Evolutionary conservation across 2,113 vertebrate species (phyloP).

Genomic region (Bagarius yarrelli): DNA sequence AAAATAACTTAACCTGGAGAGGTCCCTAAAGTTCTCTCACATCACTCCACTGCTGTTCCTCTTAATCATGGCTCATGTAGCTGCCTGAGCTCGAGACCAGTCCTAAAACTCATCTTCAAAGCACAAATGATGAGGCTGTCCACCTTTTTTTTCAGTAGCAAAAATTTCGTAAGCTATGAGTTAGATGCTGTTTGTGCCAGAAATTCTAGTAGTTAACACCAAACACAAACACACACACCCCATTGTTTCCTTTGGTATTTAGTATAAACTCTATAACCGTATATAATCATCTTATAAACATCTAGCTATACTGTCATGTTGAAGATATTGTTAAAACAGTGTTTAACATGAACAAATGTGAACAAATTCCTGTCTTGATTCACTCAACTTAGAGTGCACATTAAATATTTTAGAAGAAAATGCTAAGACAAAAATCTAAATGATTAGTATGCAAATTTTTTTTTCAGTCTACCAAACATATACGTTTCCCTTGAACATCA

Average conservation of each 20-base stretch:
- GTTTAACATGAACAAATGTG: not conserved
- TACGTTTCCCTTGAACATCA: no score
- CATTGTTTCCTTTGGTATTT: not conserved
- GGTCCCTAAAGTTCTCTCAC: not conserved
- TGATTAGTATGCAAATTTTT: no score
- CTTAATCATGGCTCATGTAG: no score
- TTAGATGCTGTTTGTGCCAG: constrained; percentile 52
- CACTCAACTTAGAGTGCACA: not conserved
- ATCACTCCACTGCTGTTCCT: not conserved
- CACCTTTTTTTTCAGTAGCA: not conserved
- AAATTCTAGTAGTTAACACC: constrained; percentile 52
- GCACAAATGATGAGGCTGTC: no score
- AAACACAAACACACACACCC: constrained; percentile 39
- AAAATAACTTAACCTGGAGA: not conserved
- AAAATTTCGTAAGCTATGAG: constrained; percentile 50
- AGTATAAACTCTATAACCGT: no score
- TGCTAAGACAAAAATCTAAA: no score
- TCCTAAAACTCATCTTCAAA: no score
- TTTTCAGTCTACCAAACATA: no score
- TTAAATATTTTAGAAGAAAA: not conserved
- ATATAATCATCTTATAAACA: no score
- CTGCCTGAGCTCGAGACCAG: no score
- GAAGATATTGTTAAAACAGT: not conserved
- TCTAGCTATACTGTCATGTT: no score
- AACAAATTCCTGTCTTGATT: not conserved